phyloP scores from a whole-genome alignment of 2,113 vertebrate species.

The Sisor rabdophorus region DNA sequence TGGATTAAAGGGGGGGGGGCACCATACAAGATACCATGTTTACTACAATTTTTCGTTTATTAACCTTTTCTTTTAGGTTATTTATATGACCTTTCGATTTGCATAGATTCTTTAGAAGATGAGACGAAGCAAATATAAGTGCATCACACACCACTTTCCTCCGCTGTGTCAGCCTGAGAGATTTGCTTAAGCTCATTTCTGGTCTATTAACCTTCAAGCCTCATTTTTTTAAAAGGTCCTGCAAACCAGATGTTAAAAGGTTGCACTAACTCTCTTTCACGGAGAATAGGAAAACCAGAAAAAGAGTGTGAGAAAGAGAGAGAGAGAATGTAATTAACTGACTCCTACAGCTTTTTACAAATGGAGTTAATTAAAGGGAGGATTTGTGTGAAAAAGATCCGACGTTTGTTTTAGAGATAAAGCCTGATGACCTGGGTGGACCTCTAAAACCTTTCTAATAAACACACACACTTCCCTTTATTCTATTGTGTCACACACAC shows the following conservation, averaged over 20 bases:
- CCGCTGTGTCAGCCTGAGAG: not conserved
- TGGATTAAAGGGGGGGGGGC: too few relatives aligned
- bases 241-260: not conserved
- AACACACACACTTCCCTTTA: not conserved
- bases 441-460: constrained; percentile 39
- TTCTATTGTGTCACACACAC: too few relatives aligned
- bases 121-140: not conserved
- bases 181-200: not conserved
- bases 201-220: not conserved
- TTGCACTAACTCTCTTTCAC: not conserved
- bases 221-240: not conserved
- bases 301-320: not conserved
- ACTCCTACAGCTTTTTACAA: constrained; percentile 27
- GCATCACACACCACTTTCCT: not conserved
- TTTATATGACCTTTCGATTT: not conserved
- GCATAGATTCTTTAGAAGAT: not conserved
- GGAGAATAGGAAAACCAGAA: not conserved
- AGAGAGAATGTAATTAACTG: constrained; percentile 4
- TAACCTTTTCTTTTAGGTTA: too few relatives aligned
- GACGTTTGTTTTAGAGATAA: constrained; percentile 61
- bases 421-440: constrained; percentile 54
- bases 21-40: too few relatives aligned
- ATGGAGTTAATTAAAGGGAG: constrained; percentile 44
- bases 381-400: constrained; percentile 49
- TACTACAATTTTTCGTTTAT: too few relatives aligned